Evolutionary conservation across 2,888 invertebrate species (phyloP), one percentile per base, ranked within the genome.

Genomic region (Calephelis perditalis): DNA sequence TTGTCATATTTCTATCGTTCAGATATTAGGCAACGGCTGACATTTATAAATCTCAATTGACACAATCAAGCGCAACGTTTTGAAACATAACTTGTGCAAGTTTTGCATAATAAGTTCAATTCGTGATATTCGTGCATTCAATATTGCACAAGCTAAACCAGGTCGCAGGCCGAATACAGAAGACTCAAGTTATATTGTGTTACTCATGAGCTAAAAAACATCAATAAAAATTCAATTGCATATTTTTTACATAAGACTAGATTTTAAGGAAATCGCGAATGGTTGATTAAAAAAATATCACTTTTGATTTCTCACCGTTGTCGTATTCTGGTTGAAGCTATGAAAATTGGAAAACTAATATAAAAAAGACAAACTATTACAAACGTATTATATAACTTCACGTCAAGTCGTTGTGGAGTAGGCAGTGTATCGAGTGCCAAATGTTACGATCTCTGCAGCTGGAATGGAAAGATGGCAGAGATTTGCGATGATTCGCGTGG

Each of bases 21-120:
- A 26, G 26, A 45, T 46, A 60, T 60, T 15, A 40, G 47, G 60
- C 60, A 60, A 60, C 56, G 10, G 15, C 26, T 60, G 43, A 63
- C 60, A 59, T 58, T 46, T 60, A 44, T 47, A 66, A 61, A 58
- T 44, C 63, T 63, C 6, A 52, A 58, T 58, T 46, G 60, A 60
- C 60, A 55, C 60, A 56, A 56, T 46, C 54, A 35, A 54, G 59
- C 54, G 59, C 35, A 52, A 59, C 56, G 36, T 56, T 60, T 55
- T 60, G 56, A 60, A 36, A 56, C 11, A 26, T 47, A 35, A 26
- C 26, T 59, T 60, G 60, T 56, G 60, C 59, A 59, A 59, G 44
- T 59, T 56, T 60, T 56, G 60, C 60, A 60, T 60, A 56, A 60
- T 43, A 55, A 56, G 60, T 60, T 60, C 60, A 60, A 47, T 40